Evolutionary conservation across 2,888 invertebrate genomes (phyloP).

Genomic region (Apodemia duryi): DNA sequence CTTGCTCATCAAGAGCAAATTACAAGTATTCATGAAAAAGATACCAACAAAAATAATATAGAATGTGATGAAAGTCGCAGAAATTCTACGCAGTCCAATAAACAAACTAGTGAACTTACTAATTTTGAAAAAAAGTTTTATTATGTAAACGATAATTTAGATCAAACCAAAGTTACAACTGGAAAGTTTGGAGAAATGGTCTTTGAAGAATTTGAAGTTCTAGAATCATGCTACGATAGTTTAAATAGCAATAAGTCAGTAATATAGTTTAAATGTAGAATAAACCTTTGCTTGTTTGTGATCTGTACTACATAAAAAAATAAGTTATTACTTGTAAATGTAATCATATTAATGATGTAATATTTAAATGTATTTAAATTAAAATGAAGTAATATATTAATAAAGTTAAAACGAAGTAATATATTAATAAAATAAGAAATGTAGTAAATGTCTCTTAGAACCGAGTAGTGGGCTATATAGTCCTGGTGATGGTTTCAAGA

Average conservation of each 20-base stretch:
- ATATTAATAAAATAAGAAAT: constrained; percentile 26
- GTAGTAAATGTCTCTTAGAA: constrained; percentile 43
- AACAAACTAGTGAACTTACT: constrained; percentile 47
- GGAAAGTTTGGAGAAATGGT: constrained; percentile 90
- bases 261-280: constrained; percentile 52
- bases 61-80: constrained; percentile 34
- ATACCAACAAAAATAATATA: neutral
- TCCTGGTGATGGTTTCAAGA: constrained; percentile 69
- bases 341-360: constrained; percentile 48
- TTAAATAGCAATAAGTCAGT: constrained; percentile 77
- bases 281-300: constrained; percentile 58
- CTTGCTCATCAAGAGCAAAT: constrained; percentile 1
- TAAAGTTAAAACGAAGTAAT: constrained; percentile 19
- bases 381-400: constrained; percentile 26
- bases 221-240: constrained; percentile 81
- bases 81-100: constrained; percentile 40
- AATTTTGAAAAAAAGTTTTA: constrained; percentile 80
- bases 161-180: constrained; percentile 75
- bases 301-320: constrained; percentile 66
- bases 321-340: constrained; percentile 71
- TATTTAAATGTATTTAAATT: constrained; percentile 24
- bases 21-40: constrained; percentile 7
- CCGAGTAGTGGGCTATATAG: constrained; percentile 42
- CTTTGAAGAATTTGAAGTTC: constrained; percentile 89
- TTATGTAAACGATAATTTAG: constrained; percentile 79